Evolutionary conservation across 2,113 vertebrate species (phyloP).

Genomic region (Hypanus sabinus): DNA sequence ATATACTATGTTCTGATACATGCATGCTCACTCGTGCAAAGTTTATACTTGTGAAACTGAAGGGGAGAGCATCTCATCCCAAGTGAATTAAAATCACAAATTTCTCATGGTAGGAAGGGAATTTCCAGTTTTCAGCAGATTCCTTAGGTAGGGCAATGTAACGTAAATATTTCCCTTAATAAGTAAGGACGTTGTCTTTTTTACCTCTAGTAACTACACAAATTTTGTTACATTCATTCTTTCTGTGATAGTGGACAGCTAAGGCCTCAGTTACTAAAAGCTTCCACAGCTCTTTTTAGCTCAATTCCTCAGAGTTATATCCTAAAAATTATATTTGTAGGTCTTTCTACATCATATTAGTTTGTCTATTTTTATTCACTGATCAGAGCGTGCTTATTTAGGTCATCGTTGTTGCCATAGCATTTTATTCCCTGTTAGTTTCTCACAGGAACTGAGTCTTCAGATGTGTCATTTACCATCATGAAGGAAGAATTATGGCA

Average conservation of each 20-base stretch:
- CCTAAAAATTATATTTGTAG: neutral
- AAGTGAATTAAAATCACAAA: neutral
- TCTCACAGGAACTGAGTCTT: conserved; percentile 14
- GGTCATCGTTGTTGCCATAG: neutral
- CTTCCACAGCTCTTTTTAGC: too few species aligned
- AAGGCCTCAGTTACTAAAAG: too few species aligned
- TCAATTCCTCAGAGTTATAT: neutral
- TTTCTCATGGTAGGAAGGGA: neutral
- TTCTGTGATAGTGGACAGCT: too few species aligned
- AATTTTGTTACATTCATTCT: too few species aligned
- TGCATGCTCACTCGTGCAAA: neutral
- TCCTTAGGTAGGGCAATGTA: neutral
- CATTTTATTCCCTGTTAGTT: neutral
- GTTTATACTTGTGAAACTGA: neutral
- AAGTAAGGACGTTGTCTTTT: too few species aligned
- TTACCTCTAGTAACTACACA: too few species aligned
- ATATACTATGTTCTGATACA: neutral
- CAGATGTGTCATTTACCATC: neutral
- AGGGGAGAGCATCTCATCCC: neutral
- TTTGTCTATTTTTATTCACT: neutral
- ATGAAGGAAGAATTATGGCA: neutral
- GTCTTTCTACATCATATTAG: neutral
- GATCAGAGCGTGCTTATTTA: neutral
- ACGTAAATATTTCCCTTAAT: neutral
- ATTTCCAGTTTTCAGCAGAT: neutral